Conservation (phyloP, 2,888 invertebrate species). For the Machimus rusticus region DNA sequence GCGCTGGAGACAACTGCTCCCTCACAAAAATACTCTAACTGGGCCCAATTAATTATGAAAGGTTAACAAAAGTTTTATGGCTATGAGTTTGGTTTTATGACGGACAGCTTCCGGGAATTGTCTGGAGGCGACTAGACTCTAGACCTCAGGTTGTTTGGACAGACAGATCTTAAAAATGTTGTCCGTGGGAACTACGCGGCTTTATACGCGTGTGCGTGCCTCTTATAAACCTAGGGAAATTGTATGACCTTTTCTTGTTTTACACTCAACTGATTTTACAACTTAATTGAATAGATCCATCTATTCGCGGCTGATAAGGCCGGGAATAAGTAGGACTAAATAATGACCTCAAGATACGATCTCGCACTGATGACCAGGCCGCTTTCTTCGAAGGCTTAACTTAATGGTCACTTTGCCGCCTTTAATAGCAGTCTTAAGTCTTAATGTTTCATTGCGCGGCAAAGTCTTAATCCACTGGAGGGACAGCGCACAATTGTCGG, state of each 20-base stretch:
- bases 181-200: background rate
- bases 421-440: background rate
- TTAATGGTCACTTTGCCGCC: conserved; percentile 15
- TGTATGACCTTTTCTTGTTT: conserved; percentile 6
- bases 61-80: conserved; percentile 34
- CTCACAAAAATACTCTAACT: background rate
- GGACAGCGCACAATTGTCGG: background rate
- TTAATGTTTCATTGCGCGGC: background rate
- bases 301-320: background rate
- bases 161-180: background rate
- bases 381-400: background rate
- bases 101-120: conserved; percentile 35
- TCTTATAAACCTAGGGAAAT: background rate
- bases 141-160: background rate
- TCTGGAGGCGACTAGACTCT: background rate
- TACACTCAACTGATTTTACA: conserved; percentile 33
- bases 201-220: background rate
- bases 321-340: background rate
- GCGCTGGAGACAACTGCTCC: background rate
- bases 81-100: conserved; percentile 29
- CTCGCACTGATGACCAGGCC: background rate
- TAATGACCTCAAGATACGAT: conserved; percentile 3
- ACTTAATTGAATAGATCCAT: conserved; percentile 27
- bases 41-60: conserved; percentile 27
- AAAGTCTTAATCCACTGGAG: background rate